Evolutionary conservation across 2,888 invertebrate species (phyloP).

Genomic region (Perizoma flavofasciatum): DNA sequence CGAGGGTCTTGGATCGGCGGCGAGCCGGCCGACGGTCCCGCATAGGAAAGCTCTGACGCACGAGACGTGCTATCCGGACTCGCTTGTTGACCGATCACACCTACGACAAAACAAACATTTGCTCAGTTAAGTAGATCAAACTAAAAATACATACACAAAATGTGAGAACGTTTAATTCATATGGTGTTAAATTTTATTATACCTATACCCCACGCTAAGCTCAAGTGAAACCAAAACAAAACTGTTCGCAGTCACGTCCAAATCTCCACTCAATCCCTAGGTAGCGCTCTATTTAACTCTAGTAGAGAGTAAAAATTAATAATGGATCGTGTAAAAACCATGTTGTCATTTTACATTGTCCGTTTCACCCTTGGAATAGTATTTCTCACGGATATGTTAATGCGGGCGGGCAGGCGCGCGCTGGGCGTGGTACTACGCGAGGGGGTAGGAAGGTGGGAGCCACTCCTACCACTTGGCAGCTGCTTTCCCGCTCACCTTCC

Average conservation of each 20-base stretch:
- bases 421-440: conserved; percentile 66
- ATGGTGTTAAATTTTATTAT: conserved; percentile 5
- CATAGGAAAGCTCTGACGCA: conserved; percentile 89
- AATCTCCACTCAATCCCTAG: conserved; percentile 70
- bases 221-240: conserved; percentile 42
- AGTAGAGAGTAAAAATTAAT: conserved; percentile 62
- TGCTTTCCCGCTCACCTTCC: conserved; percentile 60
- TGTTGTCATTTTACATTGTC: conserved; percentile 70
- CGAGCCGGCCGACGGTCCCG: conserved; percentile 68
- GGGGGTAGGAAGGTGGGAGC: conserved; percentile 41
- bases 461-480: conserved; percentile 70
- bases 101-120: conserved; percentile 58
- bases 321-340: conserved; percentile 71
- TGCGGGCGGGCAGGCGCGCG: conserved; percentile 50
- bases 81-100: conserved; percentile 86
- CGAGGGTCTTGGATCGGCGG: conserved; percentile 66
- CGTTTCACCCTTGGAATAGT: conserved; percentile 65
- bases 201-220: conserved; percentile 14
- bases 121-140: conserved; percentile 8
- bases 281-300: conserved; percentile 69
- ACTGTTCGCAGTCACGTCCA: conserved; percentile 59
- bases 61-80: conserved; percentile 95
- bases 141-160: conserved; percentile 1
- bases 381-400: conserved; percentile 76
- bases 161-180: conserved; percentile 19